These are phyloP conservation scores for Pantala flavescens DNA, from an alignment of 1,140 invertebrate genomes.

Conservation along the genomic window DNA sequence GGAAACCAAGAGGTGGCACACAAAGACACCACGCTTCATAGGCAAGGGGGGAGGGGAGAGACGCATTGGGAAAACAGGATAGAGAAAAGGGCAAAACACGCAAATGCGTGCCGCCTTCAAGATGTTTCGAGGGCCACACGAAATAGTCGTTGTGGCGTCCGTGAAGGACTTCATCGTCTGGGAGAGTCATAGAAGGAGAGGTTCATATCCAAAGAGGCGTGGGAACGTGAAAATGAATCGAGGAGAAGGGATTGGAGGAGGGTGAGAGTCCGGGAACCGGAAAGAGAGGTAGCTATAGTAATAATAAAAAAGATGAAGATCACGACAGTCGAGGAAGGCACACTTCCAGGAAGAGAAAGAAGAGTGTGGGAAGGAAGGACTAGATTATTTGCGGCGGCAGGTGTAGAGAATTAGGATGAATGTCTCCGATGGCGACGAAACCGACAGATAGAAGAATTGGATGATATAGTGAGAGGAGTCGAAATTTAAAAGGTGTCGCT, in stretches of 20 bases:
- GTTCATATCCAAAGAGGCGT: background rate
- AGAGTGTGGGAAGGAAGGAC: background rate
- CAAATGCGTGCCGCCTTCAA: conserved; percentile 3
- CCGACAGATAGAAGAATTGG: too few species aligned
- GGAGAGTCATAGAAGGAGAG: background rate
- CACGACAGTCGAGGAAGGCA: background rate
- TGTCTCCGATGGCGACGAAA: too few species aligned
- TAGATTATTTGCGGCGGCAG: too few species aligned
- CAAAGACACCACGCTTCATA: background rate
- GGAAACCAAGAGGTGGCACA: background rate
- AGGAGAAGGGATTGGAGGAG: background rate
- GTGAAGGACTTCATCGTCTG: background rate
- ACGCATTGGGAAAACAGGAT: background rate
- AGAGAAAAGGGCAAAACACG: background rate
- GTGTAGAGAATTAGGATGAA: too few species aligned
- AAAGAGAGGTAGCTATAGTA: conserved; percentile 5
- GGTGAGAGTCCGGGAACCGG: background rate
- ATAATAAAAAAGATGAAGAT: conserved; percentile 9
- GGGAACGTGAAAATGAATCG: background rate
- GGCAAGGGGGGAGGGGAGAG: background rate
- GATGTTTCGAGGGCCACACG: background rate
- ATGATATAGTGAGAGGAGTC: too few species aligned
- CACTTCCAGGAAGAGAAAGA: conserved; percentile 8
- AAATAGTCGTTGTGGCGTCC: background rate
- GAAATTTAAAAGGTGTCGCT: too few species aligned